Evolutionary conservation across 2,113 vertebrate species (phyloP), one percentile per base, ranked within the genome.

Genomic region (Scomber japonicus): DNA sequence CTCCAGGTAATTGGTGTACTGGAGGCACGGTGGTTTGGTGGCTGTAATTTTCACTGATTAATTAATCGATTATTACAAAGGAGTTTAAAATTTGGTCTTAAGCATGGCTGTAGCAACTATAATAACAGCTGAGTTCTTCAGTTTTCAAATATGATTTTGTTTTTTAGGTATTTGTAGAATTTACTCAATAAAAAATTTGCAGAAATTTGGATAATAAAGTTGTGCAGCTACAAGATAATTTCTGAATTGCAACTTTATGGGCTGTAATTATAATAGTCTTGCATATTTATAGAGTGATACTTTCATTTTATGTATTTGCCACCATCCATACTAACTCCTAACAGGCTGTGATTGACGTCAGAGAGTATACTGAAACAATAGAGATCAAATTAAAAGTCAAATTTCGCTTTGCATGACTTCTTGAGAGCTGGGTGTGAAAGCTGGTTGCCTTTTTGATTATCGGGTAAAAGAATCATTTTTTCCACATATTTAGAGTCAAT

Each of bases 401-500:
- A 40, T 78, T 81, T 77, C 1, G 24, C 44, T 65, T 73, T 30
- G 21, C 24, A 14, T 68, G 75, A 71, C 67, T 60, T 59, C 57
- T 54, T 71, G 3, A 75, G 65, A 24, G 35, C 48, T 55, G 75
- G 59, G 63, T 80, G 85, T 78, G 83, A 84, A 80, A 80, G 30
- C 17, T 71, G 50, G 15, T 30, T 54, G 27, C 27, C 24, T 63
- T 64, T 73, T 55, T 59, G n/a, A 80, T 75, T 50, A 81, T 63
- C 16, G 46, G 12, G 14, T 40, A 49, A 68, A 78, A 0, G 70
- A 59, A 63, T 82, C 0, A 53, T 67, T 75, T 87, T 84, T 81
- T 68, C 86, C 76, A 78, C 12, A 81, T 80, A 82, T 90, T 82
- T 57, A 44, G 12, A 87, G 65, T 89, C 69, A 82, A 85, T 89